Base-by-base conservation (phyloP, 2,888 invertebrate species). In the Apamea anceps region DNA sequence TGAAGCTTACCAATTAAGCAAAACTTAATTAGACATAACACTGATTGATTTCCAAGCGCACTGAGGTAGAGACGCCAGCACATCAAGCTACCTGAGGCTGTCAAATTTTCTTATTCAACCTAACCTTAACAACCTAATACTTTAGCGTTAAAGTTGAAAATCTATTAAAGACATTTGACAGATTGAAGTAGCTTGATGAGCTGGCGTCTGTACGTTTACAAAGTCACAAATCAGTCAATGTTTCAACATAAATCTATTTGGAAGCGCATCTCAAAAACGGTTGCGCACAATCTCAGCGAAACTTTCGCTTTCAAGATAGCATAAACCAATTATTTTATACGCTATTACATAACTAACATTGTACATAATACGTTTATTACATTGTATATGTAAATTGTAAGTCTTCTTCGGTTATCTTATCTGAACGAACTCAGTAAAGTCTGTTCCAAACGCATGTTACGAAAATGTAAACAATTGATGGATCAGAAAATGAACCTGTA, bases 231-330 rank as follows among this genome's bases (percentile, higher is more conserved):
- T 67, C 67, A 80, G 75, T 82, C 57, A 80, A 60, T 67, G 5
- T 32, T 67, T 37, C 25, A n/a, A 45, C 42, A 75, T 62, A 51
- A 45, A 81, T 82, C 66, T 51, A 18, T 75, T 42, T 66, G 15
- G 7, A 54, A 51, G 18, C 42, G 32, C 71, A 78, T 83, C 71
- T 54, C 37, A 25, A 66, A 37, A 79, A 79, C 51, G 18, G 45
- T 28, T 70, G 21, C 45, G 37, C 15, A 84, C n/a, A 45, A 42
- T n/a, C 12, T 37, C 6, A 51, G 66, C 1, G 32, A 72, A 25
- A 82, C 80, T 82, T 84, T 80, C 80, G 45, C 74, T 84, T 66
- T 71, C 45, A 75, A 81, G 7, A 75, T 42, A 37, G 63, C 32
- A 57, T 54, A 42, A 51, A 71, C 32, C 15, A 60, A 79, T 84